phyloP scores from a whole-genome alignment of 2,797 vertebrate genomes.

The Enteromius trimaculatus region DNA sequence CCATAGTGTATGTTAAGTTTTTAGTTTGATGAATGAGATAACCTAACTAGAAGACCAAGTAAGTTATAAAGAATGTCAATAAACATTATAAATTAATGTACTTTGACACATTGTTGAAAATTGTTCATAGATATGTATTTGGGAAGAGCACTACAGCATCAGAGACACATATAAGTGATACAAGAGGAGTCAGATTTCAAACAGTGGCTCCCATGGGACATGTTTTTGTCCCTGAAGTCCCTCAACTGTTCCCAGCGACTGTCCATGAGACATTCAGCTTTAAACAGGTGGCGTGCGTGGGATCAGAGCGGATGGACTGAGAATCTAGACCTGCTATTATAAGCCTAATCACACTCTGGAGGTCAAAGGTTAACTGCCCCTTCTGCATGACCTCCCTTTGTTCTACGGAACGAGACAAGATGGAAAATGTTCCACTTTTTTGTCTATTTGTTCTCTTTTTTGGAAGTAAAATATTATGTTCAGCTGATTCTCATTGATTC shows the following conservation, averaged over 20 bases:
- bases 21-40: neutral
- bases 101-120: neutral
- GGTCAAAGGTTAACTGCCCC: conserved; percentile 55
- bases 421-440: conserved; percentile 49
- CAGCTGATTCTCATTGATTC: conserved; percentile 73
- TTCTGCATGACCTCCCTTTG: conserved; percentile 55
- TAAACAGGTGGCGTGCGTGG: conserved; percentile 59
- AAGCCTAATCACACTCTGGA: conserved; percentile 49
- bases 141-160: neutral
- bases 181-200: conserved; percentile 54
- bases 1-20: neutral
- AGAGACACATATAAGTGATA: conserved; percentile 39
- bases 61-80: neutral
- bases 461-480: conserved; percentile 76
- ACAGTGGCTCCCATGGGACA: conserved; percentile 47
- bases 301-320: conserved; percentile 45
- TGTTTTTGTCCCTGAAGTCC: conserved; percentile 32
- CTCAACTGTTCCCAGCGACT: conserved; percentile 34
- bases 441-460: conserved; percentile 66
- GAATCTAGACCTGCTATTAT: conserved; percentile 52
- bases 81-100: neutral
- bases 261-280: conserved; percentile 46
- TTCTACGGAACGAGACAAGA: conserved; percentile 37
- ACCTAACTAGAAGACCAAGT: neutral
- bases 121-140: neutral